Conservation (phyloP, 1,140 invertebrate genomes). For the Aphaenogaster ashmeadi region DNA sequence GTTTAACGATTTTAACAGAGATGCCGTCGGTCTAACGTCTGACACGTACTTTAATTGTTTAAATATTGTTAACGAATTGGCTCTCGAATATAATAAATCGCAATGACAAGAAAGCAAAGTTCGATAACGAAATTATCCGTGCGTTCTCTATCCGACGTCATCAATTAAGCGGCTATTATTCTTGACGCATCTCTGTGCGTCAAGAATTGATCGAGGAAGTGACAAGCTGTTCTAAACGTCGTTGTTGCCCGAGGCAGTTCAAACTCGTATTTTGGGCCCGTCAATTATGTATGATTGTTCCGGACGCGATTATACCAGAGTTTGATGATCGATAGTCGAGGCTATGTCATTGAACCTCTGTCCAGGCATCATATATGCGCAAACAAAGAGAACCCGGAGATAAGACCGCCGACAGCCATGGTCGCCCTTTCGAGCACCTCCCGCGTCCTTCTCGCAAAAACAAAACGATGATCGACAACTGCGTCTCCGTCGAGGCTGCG, state of each 20-base stretch:
- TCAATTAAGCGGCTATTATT: slow-evolving; percentile 22
- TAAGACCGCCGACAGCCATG: slow-evolving; percentile 32
- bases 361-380: neutral
- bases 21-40: neutral
- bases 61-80: slow-evolving; percentile 8
- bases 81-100: neutral
- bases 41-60: slow-evolving; percentile 4
- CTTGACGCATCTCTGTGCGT: neutral
- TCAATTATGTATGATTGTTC: slow-evolving; percentile 14
- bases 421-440: slow-evolving; percentile 25
- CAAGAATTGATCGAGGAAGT: slow-evolving; percentile 47
- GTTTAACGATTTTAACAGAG: slow-evolving; percentile 24
- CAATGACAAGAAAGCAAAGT: neutral
- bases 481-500: slow-evolving; percentile 44
- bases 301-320: neutral
- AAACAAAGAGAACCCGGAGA: slow-evolving; percentile 21
- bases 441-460: slow-evolving; percentile 27
- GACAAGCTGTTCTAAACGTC: slow-evolving; percentile 5
- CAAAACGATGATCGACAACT: slow-evolving; percentile 44
- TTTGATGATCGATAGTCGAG: slow-evolving; percentile 47
- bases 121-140: neutral
- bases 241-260: slow-evolving; percentile 40
- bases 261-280: neutral
- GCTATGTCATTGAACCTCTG: slow-evolving; percentile 45
- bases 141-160: neutral